Evolutionary conservation across 64 coral and sea anemone genomes (phyloP), one percentile per base, ranked within the genome.

Genomic region (Platygyra sinensis): DNA sequence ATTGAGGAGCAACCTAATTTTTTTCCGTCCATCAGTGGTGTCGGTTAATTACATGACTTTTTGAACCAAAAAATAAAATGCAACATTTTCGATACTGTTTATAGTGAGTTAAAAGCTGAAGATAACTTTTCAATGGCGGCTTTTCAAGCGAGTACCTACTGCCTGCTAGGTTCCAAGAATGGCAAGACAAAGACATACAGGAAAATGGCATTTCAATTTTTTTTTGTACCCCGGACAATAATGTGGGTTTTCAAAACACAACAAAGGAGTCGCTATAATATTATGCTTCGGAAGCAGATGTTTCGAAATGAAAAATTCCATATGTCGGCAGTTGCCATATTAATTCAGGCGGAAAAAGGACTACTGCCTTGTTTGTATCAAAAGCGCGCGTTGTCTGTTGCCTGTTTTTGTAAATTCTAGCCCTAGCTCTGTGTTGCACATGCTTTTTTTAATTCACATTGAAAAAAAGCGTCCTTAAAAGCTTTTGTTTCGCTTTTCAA

Each of bases 241-340:
- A 60, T 82, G 59, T 82, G 19, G 14, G 25, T 31, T 82, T 82
- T 65, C 3, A 60, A 55, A 19, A 65, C 16, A 65, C 60, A 82
- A 83, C 80, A 83, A 83, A 46, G 25, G 32, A 83, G 33, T 39
- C 30, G 29, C 12, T 54, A 13, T 29, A 3, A 62, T 65, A 29
- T 2, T 65, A 39, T 24, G 52, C 59, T 20, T 57, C 32, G 5
- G 22, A 64, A 60, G 39, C 80, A 65, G 80, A 65, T 83, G 80
- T 83, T 65, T 65, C 29, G 60, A 64, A 25, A 25, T 60, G 59
- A 80, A 83, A 83, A 80, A 12, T 24, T 62, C 17, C 31, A 36
- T 24, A 82, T 82, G 60, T 39, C 19, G 33, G 65, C 42, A 2
- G 12, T 65, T 42, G 25, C 22, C 8, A 60, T 10, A 55, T 54